Conservation (phyloP, 1,140 invertebrate genomes). For the Drosophila mauritiana region DNA sequence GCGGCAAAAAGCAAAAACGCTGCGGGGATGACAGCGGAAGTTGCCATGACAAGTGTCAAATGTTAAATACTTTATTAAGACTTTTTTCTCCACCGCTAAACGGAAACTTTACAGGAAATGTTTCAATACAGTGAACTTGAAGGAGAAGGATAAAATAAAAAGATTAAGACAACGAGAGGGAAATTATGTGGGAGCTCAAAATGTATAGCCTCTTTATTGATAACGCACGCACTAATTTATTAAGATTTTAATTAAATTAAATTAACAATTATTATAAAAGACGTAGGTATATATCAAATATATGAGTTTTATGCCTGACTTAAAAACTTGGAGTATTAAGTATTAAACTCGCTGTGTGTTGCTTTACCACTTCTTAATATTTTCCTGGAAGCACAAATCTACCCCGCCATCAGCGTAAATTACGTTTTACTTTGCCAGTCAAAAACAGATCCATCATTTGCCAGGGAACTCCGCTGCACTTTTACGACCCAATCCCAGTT, state of each 20-base stretch:
- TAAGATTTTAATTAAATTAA: too few relatives aligned
- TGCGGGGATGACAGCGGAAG: slow-evolving; percentile 16
- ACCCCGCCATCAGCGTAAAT: slow-evolving; percentile 27
- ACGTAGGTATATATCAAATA: too few relatives aligned
- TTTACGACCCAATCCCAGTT: slow-evolving; percentile 21
- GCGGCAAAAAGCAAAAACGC: slow-evolving; percentile 20
- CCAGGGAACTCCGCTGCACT: slow-evolving; percentile 25
- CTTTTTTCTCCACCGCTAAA: slow-evolving; percentile 2
- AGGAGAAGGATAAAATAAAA: background rate
- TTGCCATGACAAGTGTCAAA: slow-evolving; percentile 46
- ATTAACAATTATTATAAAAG: too few relatives aligned
- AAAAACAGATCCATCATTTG: slow-evolving; percentile 48
- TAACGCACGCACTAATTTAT: too few relatives aligned
- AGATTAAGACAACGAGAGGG: background rate
- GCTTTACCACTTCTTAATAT: slow-evolving; percentile 15
- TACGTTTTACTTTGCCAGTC: slow-evolving; percentile 33
- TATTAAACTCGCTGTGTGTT: too few relatives aligned
- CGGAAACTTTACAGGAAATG: slow-evolving; percentile 33
- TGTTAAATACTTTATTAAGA: slow-evolving; percentile 46
- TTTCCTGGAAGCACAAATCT: slow-evolving; percentile 18
- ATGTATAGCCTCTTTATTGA: background rate
- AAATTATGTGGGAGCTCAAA: background rate
- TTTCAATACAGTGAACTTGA: slow-evolving; percentile 21
- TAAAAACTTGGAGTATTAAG: too few relatives aligned
- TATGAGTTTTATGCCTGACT: too few relatives aligned